Conservation (phyloP, 1,140 invertebrate genomes). For the Bombus superbus region DNA sequence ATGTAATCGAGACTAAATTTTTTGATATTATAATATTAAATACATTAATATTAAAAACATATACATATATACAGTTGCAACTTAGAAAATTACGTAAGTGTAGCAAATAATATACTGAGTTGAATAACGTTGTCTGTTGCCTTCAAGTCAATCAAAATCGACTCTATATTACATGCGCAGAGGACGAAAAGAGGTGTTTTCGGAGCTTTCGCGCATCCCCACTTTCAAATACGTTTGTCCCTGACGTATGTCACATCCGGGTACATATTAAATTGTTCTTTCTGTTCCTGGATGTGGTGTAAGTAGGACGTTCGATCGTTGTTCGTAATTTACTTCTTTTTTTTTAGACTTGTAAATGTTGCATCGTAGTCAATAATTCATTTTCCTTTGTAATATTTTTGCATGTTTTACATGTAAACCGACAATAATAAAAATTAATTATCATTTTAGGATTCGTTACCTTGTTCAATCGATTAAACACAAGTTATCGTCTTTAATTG, state of each 20-base stretch:
- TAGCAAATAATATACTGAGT: not conserved
- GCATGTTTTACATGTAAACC: not conserved
- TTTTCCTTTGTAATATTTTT: not conserved
- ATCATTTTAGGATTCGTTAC: constrained; percentile 66
- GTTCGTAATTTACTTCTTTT: not conserved
- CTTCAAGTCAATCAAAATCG: constrained; percentile 2
- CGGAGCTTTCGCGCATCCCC: constrained; percentile 32
- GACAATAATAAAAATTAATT: not conserved
- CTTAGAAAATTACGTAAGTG: not conserved
- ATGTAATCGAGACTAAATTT: not conserved
- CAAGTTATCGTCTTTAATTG: not conserved
- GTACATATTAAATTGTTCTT: constrained; percentile 67
- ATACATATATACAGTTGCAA: not conserved
- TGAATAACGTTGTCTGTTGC: constrained; percentile 4
- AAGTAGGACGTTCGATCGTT: constrained; percentile 67
- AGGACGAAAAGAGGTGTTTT: not conserved
- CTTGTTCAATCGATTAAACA: not conserved
- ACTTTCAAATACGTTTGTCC: constrained; percentile 8
- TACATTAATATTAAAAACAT: not conserved
- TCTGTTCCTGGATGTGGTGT: constrained; percentile 76
- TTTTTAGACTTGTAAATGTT: not conserved
- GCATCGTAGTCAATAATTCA: not conserved
- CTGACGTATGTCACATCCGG: constrained; percentile 39
- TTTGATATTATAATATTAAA: not conserved
- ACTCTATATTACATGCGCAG: constrained; percentile 27